phyloP scores from a whole-genome alignment of 2,888 invertebrate genomes.

The Synanthedon formicaeformis region DNA sequence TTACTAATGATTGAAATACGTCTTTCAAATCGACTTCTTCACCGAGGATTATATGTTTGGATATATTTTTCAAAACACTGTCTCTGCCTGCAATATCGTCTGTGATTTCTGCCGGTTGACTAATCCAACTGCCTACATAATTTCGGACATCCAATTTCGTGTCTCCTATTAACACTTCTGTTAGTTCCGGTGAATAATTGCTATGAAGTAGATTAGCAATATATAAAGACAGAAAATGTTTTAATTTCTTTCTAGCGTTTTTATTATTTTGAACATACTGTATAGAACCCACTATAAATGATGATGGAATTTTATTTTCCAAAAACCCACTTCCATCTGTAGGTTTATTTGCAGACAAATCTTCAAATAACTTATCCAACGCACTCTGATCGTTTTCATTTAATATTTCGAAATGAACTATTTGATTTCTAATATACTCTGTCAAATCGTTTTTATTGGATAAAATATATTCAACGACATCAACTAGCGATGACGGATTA shows the following conservation, averaged over 20 bases:
- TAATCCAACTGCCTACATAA: slow-evolving; percentile 66
- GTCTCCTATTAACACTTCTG: slow-evolving; percentile 60
- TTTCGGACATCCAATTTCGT: slow-evolving; percentile 52
- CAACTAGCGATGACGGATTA: slow-evolving; percentile 37
- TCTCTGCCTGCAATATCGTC: slow-evolving; percentile 36
- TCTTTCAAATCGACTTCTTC: slow-evolving; percentile 31
- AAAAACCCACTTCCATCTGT: slow-evolving; percentile 41
- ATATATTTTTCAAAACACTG: slow-evolving; percentile 39
- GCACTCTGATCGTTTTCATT: slow-evolving; percentile 35
- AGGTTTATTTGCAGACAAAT: slow-evolving; percentile 42
- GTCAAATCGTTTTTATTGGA: slow-evolving; percentile 37
- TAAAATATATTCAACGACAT: slow-evolving; percentile 46
- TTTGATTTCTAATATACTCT: slow-evolving; percentile 40
- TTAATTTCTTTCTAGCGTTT: slow-evolving; percentile 41
- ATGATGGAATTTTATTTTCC: slow-evolving; percentile 50
- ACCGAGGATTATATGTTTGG: slow-evolving; percentile 45
- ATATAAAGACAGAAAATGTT: slow-evolving; percentile 50
- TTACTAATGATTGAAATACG: slow-evolving; percentile 38
- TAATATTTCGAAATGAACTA: slow-evolving; percentile 44
- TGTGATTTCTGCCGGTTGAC: slow-evolving; percentile 31
- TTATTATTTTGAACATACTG: slow-evolving; percentile 42
- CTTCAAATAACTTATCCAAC: slow-evolving; percentile 45
- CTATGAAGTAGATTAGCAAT: slow-evolving; percentile 71
- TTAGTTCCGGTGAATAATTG: slow-evolving; percentile 65
- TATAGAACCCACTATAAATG: slow-evolving; percentile 54